These are phyloP conservation scores for Charanyca ferruginea DNA, from an alignment of 2,888 invertebrate genomes.

Conservation along the genomic window DNA sequence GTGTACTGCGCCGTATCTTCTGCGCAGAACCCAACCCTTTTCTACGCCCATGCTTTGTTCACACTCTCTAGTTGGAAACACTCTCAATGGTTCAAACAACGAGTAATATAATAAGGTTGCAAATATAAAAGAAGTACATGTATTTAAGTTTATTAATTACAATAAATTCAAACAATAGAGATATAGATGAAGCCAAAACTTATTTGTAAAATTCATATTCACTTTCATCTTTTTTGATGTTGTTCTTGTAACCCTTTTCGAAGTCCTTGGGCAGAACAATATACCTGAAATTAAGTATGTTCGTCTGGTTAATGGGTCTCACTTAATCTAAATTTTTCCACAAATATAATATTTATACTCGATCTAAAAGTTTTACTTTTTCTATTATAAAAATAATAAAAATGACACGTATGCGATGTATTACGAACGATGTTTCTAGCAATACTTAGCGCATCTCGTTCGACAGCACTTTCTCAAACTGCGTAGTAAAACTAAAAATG, in stretches of 20 bases:
- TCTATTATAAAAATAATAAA: too few species aligned
- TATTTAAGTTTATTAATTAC: conserved; percentile 61
- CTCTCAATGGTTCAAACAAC: background rate
- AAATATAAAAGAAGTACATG: conserved; percentile 8
- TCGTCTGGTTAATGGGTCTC: background rate
- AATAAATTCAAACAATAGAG: conserved; percentile 58
- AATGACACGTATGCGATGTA: too few species aligned
- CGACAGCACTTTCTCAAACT: too few species aligned
- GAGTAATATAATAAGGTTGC: too few species aligned
- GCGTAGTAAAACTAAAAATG: too few species aligned
- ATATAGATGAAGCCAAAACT: conserved; percentile 69
- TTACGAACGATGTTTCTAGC: too few species aligned
- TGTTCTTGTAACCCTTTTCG: conserved; percentile 99
- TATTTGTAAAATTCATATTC: conserved; percentile 99
- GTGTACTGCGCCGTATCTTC: background rate
- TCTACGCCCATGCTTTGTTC: background rate
- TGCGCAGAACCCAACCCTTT: background rate
- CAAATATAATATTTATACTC: too few species aligned
- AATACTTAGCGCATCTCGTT: background rate
- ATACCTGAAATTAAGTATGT: conserved; percentile 90
- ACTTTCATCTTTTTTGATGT: conserved; percentile 99
- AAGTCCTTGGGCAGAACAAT: conserved; percentile 99
- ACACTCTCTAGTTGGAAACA: background rate
- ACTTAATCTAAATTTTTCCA: too few species aligned
- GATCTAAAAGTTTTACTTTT: too few species aligned